These are phyloP conservation scores for Pseudorhiza aurosa DNA, from an alignment of 30 jellyfish, hydroid and myxozoan genomes.

Conservation along the genomic window DNA sequence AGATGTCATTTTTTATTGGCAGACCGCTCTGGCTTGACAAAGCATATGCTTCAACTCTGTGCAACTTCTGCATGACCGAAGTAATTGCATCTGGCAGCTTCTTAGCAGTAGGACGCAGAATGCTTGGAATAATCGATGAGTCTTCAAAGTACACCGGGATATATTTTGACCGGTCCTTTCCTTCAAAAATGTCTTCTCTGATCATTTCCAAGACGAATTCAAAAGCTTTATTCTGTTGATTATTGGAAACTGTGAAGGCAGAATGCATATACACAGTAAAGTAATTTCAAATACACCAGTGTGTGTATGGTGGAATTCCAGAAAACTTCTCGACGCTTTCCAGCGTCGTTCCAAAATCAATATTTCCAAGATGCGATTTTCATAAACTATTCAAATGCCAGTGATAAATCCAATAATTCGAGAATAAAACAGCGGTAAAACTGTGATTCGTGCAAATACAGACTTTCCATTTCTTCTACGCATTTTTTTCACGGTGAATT, in stretches of 20 bases:
- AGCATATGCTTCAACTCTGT: background rate
- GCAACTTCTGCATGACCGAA: background rate
- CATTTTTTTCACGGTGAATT: too few relatives aligned
- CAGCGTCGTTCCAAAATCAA: too few relatives aligned
- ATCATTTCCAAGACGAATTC: slow-evolving; percentile 29
- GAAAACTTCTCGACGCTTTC: too few relatives aligned
- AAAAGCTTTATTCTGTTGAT: slow-evolving; percentile 6
- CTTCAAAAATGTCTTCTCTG: slow-evolving; percentile 16
- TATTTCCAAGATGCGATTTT: too few relatives aligned
- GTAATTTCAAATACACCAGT: too few relatives aligned
- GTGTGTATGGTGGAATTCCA: too few relatives aligned
- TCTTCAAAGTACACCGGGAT: slow-evolving; percentile 38
- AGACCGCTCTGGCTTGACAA: background rate
- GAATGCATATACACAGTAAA: too few relatives aligned
- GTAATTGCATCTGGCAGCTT: slow-evolving; percentile 17
- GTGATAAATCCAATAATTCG: too few relatives aligned
- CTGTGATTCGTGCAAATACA: too few relatives aligned
- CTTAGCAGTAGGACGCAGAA: slow-evolving; percentile 10
- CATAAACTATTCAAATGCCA: too few relatives aligned
- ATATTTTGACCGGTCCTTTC: slow-evolving; percentile 21
- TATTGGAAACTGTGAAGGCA: background rate
- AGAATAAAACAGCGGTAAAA: too few relatives aligned
- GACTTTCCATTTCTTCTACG: too few relatives aligned
- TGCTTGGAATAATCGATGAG: slow-evolving; percentile 7
- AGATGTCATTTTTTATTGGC: slow-evolving; percentile 7